Percentiles rank a stretch among this genome's conserved stretches.
Conservation (phyloP, 2,797 vertebrate genomes). For the Chelonia mydas region DNA sequence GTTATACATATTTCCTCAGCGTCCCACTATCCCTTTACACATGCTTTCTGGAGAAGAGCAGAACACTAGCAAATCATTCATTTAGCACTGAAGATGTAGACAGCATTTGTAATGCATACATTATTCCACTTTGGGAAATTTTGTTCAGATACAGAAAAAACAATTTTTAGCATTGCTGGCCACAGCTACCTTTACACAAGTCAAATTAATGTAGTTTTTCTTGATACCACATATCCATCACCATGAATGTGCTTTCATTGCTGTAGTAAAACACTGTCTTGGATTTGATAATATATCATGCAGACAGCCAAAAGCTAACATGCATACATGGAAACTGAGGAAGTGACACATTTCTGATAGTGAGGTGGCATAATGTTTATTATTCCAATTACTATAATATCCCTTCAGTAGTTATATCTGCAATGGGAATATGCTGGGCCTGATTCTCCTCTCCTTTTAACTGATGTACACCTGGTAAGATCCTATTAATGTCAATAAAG, state of each 20-base stretch:
- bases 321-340: not conserved
- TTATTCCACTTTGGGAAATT: not conserved
- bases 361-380: not conserved
- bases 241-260: not conserved
- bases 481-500: conserved; percentile 29
- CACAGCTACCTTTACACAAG: not conserved
- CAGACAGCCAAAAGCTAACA: conserved; percentile 19
- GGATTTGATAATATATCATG: conserved; percentile 18
- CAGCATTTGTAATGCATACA: not conserved
- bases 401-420: conserved; percentile 10
- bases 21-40: no score
- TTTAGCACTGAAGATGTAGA: not conserved
- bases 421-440: conserved; percentile 33
- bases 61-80: not conserved
- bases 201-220: not conserved
- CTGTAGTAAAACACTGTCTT: not conserved
- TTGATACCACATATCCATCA: not conserved
- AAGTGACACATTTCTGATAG: conserved; percentile 43
- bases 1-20: no score
- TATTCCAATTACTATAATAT: conserved; percentile 15
- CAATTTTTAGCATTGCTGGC: not conserved
- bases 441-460: conserved; percentile 38
- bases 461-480: not conserved
- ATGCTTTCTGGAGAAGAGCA: not conserved
- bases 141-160: not conserved